A percentile compares a stretch with the other conserved stretches of the same genome.
Evolutionary conservation across 1,140 invertebrate species (phyloP).

Genomic region (Oppia nitens): DNA sequence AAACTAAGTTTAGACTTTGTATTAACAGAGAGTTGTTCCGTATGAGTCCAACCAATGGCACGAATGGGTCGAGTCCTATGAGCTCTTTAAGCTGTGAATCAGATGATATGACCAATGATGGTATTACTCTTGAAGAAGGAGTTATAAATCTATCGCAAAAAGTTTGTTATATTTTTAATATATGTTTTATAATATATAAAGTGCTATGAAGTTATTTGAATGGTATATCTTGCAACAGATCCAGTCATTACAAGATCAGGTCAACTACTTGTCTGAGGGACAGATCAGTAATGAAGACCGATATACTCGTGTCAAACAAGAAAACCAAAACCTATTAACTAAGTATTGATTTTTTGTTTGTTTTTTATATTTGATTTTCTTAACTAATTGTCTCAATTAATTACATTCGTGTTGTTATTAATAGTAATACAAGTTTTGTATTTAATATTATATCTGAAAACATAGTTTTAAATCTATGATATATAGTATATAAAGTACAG

Average conservation of each 20-base stretch:
- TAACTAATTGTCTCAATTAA: neutral
- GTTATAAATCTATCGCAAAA: slow-evolving; percentile 76
- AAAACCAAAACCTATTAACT: slow-evolving; percentile 72
- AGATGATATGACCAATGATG: slow-evolving; percentile 77
- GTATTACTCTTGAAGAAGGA: slow-evolving; percentile 67
- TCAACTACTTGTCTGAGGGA: slow-evolving; percentile 63
- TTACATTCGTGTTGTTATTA: neutral
- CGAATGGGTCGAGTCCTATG: slow-evolving; percentile 69
- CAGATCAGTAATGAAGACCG: slow-evolving; percentile 65
- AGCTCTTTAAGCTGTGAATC: slow-evolving; percentile 66
- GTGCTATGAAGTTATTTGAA: slow-evolving; percentile 37
- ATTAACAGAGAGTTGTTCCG: slow-evolving; percentile 49
- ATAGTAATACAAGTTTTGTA: neutral
- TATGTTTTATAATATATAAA: slow-evolving; percentile 27
- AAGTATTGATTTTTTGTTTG: slow-evolving; percentile 28
- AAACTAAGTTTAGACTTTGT: slow-evolving; percentile 21
- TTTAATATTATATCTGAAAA: neutral
- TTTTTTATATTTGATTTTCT: neutral
- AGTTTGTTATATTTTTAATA: slow-evolving; percentile 40
- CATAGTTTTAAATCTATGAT: too few relatives aligned
- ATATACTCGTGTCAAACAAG: slow-evolving; percentile 65
- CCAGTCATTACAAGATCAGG: slow-evolving; percentile 73
- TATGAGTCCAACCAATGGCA: slow-evolving; percentile 4
- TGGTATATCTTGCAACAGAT: slow-evolving; percentile 47
- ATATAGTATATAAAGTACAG: too few relatives aligned